Evolutionary conservation across 2,113 vertebrate genomes (phyloP), one percentile per base, ranked within the genome.

Genomic region (crab-eating macaque (Macaca fascicularis)): DNA sequence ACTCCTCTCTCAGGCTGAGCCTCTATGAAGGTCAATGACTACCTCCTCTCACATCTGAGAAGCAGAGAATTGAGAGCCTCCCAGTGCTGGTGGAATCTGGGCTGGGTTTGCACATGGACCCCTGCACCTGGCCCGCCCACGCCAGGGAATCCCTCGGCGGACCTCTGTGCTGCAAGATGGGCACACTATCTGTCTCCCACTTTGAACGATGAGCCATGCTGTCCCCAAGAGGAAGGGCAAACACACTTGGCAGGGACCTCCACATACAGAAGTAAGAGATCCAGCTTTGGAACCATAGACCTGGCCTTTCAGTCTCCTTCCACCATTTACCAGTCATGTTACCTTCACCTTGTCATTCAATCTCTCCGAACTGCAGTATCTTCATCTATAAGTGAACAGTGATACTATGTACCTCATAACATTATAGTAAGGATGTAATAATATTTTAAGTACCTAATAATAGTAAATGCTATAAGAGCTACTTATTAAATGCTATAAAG

Each of bases 301-400:
- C 27, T 35, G 5, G 74, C 32, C 19, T 48, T 48, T 80, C n/a
- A 9, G 11, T 14, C 38, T 40, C 61, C 0, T 43, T n/a, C 50
- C 4, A 23, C 23, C 25, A 6, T 2, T 7, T 9, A 3, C 16
- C 20, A 27, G 30, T 52, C 9, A 3, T 11, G 38, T 27, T 6
- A 1, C 14, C 45, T 43, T 10, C 5, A 9, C 4, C 22, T 61
- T 0, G 0, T 12, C 48, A 1, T 1, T 14, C 3, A 13, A 1
- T 19, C 14, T 45, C 43, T n/a, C 27, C 22, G 17, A 52, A 27
- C 45, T 30, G 89, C 11, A 0, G 13, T 32, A 2, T 75, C 87
- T 59, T 69, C 72, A 23, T 30, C 43, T 1, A 0, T 19, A 22
- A 3, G 2, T 35, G 30, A 64, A 35, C 35, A n/a, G 3, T 0